These are phyloP conservation scores for Turritopsis rubra DNA, from an alignment of 30 jellyfish, hydroid and myxozoan genomes.

Conservation along the genomic window DNA sequence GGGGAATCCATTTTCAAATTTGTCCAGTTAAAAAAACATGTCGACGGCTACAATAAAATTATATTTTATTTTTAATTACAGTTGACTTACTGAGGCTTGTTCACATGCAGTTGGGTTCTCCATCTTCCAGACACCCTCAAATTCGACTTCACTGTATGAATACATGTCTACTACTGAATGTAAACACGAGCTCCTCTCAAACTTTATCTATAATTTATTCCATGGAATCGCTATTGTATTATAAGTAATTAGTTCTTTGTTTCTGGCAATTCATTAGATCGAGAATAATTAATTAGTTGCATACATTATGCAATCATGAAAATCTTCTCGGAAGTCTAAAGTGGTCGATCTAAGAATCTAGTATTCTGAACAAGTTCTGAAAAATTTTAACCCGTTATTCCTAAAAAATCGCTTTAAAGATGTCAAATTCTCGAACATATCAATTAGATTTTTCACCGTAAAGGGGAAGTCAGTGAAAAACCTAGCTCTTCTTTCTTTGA, in stretches of 20 bases:
- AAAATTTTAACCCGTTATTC: not conserved
- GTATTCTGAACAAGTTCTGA: not conserved
- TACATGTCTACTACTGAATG: not conserved
- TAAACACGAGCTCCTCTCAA: not conserved
- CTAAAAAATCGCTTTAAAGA: not conserved
- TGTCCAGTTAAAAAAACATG: too few species aligned
- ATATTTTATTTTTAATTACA: not conserved
- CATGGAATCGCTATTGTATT: not conserved
- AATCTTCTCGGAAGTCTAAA: not conserved
- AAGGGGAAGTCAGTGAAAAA: not conserved
- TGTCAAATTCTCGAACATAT: not conserved
- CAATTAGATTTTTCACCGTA: not conserved
- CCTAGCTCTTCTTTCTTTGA: not conserved
- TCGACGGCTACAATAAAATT: too few species aligned
- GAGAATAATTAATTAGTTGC: not conserved
- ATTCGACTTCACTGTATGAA: not conserved
- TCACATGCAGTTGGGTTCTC: not conserved
- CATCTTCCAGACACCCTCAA: slow-evolving; percentile 6
- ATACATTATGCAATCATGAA: not conserved
- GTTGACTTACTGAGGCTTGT: slow-evolving; percentile 8
- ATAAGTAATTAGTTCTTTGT: not conserved
- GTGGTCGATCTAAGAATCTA: not conserved
- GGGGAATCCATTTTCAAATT: too few species aligned
- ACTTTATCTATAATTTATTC: not conserved
- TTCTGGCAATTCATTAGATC: not conserved